Base-by-base conservation (phyloP, 2,888 invertebrate species). In the Ariolimax columbianus region DNA sequence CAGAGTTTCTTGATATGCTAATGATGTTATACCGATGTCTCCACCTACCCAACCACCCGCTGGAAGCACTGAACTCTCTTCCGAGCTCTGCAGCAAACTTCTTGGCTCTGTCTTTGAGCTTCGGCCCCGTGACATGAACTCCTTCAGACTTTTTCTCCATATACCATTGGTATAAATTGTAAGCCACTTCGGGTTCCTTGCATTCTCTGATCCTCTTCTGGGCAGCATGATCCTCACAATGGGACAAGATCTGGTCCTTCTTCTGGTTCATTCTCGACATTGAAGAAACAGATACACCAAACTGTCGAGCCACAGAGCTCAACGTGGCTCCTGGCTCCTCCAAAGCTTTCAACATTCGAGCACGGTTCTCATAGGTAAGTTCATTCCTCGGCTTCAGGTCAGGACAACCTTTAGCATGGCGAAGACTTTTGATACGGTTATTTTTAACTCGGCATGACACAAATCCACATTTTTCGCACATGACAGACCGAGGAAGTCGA, bases 401-500 rank as follows among this genome's bases (percentile, higher is more conserved):
- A 11, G 85, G 85, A 40, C 85, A 85, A 19, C 85, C 85, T 66
- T 81, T 85, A 36, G 81, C 81, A 55, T 85, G 85, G 0, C 85
- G 38, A 9, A 85, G 72, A 36, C 68, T 77, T 68, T 73, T 68
- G 30, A 81, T 75, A 11, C 85, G 81, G 14, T 73, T 81, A 26
- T 85, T 85, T 36, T 81, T 81, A 0, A 81, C 43, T 36, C 85
- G 3, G 40, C 33, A 33, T n/a, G 85, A 85, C 1, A 85, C 85
- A 81, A 59, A 85, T 0, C 85, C 85, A 77, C 85, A 85, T 51
- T 85, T 85, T 40, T 85, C 85, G 70, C 85, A 85, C 85, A 85
- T 85, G 36, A 85, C 81, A 14, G 81, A 81, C 23, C 66, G 59
- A 33, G 85, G 85, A 26, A 85, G 51, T 14, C 73, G 43, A 19